Base-by-base conservation (phyloP, 2,888 invertebrate genomes). In the Dexiosoma caninum region DNA sequence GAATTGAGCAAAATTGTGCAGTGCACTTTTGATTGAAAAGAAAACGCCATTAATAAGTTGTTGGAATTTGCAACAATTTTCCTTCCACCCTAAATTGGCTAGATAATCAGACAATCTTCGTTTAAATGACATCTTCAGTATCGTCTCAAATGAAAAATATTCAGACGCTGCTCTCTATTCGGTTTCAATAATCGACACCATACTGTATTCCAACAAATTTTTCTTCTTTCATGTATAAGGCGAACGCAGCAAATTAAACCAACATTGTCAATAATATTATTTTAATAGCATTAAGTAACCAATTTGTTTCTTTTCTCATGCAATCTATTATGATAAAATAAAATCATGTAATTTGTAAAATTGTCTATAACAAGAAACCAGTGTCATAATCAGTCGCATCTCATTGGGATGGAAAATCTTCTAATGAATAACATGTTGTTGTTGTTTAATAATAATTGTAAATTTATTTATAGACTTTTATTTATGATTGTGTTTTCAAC, bases 361-460 rank as follows among this genome's bases (percentile, higher is more conserved):
- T 6, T 23, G 23, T 23, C 23, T 21, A 9, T 21, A 12, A 2
- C 23, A 49, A 49, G 19, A 23, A 46, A 46, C 21, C 46, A 46
- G 10, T 46, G 46, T 46, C 46, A 46, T 46, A 19, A 46, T 46
- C 19, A 46, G 21, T 21, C 21, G 19, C 21, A 46, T 46, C 12
- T 49, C n/a, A n/a, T n/a, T n/a, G n/a, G n/a, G 51, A 51, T 51
- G 4, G 14, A 27, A 30, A 30, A 27, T 27, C n/a, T 7, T 12
- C 7, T 27, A 27, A 49, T 49, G n/a, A 62, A 46, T 44, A 44
- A 44, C 62, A 62, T 62, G n/a, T 7, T 62, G 16, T 21, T 7
- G 23, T 23, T 64, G 44, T 62, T 46, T 32, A 46, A 46, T 21
- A 70, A 37, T 21, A 70, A 46, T 49, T 46, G 69, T 23, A 27